phyloP scores from a whole-genome alignment of 2,888 invertebrate species.

The Eumerus sabulonum region DNA sequence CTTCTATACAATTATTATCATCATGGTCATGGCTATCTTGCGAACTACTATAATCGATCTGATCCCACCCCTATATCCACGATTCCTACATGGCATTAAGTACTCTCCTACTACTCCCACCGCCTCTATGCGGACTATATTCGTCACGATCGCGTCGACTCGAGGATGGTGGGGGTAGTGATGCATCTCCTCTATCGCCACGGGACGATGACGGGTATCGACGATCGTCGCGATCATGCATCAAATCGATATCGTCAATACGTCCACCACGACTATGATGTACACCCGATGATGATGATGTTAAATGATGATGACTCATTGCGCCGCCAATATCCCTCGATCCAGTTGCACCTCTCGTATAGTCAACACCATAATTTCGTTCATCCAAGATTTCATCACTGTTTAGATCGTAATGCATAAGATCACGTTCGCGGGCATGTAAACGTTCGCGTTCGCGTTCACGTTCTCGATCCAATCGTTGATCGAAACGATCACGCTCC shows the following conservation, averaged over 20 bases:
- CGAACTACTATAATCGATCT: conserved; percentile 76
- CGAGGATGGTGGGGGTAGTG: conserved; percentile 73
- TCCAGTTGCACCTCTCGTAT: conserved; percentile 73
- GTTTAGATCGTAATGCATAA: conserved; percentile 79
- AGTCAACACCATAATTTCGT: conserved; percentile 76
- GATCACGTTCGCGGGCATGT: conserved; percentile 78
- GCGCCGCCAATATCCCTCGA: conserved; percentile 45
- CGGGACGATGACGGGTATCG: conserved; percentile 71
- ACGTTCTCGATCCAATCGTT: conserved; percentile 70
- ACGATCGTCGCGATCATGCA: conserved; percentile 76
- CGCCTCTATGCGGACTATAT: conserved; percentile 80
- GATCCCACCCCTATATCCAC: conserved; percentile 80
- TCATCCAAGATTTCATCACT: conserved; percentile 78
- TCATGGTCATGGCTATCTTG: conserved; percentile 65
- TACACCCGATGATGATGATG: conserved; percentile 70
- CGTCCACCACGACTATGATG: conserved; percentile 72
- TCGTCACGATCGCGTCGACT: conserved; percentile 78
- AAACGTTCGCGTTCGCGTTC: conserved; percentile 75
- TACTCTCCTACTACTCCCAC: conserved; percentile 80
- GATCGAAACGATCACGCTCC: conserved; percentile 52
- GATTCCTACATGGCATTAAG: conserved; percentile 80
- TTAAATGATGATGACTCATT: conserved; percentile 61
- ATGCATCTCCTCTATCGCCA: conserved; percentile 74
- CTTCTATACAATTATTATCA: conserved; percentile 58
- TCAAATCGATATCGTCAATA: conserved; percentile 76